phyloP scores from a whole-genome alignment of 2,113 vertebrate genomes.

The Ceratotherium simum region DNA sequence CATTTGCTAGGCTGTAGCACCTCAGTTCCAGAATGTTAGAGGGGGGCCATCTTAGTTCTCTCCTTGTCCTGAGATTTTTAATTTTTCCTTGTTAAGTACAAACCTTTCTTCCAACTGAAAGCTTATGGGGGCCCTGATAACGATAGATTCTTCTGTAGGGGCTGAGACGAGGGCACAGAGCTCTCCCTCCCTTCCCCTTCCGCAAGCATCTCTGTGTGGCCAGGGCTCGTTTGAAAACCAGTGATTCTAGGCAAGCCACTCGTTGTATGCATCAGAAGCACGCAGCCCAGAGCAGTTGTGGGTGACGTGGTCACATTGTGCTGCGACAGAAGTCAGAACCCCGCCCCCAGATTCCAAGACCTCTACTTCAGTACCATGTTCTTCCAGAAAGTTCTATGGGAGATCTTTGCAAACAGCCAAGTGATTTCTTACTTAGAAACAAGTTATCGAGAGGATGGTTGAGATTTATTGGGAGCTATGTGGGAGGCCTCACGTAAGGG shows the following conservation, averaged over 20 bases:
- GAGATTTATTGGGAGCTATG: background rate
- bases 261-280: background rate
- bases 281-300: background rate
- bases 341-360: background rate
- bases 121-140: background rate
- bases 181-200: accelerated
- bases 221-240: background rate
- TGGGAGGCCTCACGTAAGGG: no score
- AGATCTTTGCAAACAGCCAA: background rate
- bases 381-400: background rate
- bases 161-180: background rate
- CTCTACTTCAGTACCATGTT: background rate
- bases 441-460: background rate
- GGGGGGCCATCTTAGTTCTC: no score
- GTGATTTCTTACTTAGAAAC: background rate
- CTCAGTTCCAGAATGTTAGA: background rate
- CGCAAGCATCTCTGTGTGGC: background rate
- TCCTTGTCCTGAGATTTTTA: background rate
- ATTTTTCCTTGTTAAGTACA: background rate
- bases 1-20: accelerated
- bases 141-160: background rate
- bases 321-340: background rate
- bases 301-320: accelerated
- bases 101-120: background rate
- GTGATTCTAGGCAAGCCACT: background rate